Evolutionary conservation across 2,113 vertebrate species (phyloP).

Genomic region (Alces alces): DNA sequence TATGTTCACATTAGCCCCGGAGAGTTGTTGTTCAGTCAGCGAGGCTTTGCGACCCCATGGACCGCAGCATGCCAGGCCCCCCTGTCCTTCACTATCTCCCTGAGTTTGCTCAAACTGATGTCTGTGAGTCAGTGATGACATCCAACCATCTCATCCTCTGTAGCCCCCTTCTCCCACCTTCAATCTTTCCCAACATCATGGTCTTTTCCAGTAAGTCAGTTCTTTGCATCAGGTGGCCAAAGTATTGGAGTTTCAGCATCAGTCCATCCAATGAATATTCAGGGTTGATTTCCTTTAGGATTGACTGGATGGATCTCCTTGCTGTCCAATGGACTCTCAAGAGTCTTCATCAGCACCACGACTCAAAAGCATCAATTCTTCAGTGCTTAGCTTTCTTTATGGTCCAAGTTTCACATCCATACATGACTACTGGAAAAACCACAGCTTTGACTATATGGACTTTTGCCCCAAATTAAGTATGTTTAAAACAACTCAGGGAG

Average conservation of each 20-base stretch:
- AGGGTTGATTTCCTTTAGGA: neutral
- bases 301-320: neutral
- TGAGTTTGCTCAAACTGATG: neutral
- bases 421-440: neutral
- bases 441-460: neutral
- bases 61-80: neutral
- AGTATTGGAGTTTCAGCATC: neutral
- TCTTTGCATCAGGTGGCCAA: neutral
- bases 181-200: neutral
- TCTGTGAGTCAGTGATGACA: neutral
- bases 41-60: neutral
- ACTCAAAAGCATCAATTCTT: neutral
- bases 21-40: neutral
- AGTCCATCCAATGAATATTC: neutral
- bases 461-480: neutral
- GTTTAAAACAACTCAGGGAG: neutral
- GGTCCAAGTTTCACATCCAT: neutral
- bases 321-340: neutral
- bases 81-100: neutral
- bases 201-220: neutral
- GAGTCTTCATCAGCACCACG: neutral
- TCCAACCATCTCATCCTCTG: neutral
- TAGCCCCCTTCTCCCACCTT: neutral
- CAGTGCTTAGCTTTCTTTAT: neutral
- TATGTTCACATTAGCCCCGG: rapidly evolving